Conservation (phyloP, 2,113 vertebrate species). For the Rattus norvegicus region GRCr8 NC_086032.1:106498501-106499000, state of each 20-base stretch:
- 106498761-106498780: slow-evolving; percentile 37
- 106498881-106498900: neutral
- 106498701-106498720: slow-evolving; percentile 42
- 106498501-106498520: slow-evolving; percentile 5
- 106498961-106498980: slow-evolving; percentile 1
- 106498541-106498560: neutral
- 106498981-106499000: neutral
- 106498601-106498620: neutral
- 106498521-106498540: neutral
- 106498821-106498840: slow-evolving; percentile 45
- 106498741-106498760: neutral
- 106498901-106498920: neutral
- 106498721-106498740: slow-evolving; percentile 30
- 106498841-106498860: slow-evolving; percentile 30
- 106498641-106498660: slow-evolving; percentile 26
- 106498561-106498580: neutral
- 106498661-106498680: neutral
- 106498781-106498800: neutral
- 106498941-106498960: neutral
- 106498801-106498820: slow-evolving; percentile 11
- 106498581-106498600: slow-evolving; percentile 20
- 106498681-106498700: neutral
- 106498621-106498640: neutral
- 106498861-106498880: neutral
- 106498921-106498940: neutral